Percentiles rank a stretch among this genome's conserved stretches.
Evolutionary conservation across 2,113 vertebrate species (phyloP).

Genomic region (Prochilodus magdalenae): DNA sequence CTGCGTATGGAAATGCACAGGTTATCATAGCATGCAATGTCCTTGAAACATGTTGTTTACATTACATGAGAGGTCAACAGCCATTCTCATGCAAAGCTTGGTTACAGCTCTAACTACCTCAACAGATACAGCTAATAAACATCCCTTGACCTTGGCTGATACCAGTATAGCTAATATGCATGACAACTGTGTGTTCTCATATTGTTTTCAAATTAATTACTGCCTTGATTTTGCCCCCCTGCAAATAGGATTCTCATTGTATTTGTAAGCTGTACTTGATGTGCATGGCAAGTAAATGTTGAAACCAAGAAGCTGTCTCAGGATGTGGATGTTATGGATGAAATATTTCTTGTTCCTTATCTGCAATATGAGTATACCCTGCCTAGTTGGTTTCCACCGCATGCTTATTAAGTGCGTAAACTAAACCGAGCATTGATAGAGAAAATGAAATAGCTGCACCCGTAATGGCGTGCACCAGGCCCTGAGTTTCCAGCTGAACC

Average conservation of each 20-base stretch:
- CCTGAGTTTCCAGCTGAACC: conserved; percentile 45
- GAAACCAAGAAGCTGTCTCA: no score
- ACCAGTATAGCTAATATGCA: not conserved
- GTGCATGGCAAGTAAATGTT: no score
- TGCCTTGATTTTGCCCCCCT: not conserved
- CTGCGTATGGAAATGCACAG: not conserved
- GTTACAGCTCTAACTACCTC: not conserved
- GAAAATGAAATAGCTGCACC: conserved; percentile 49
- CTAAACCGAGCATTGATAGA: conserved; percentile 38
- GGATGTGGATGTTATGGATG: not conserved
- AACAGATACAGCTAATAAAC: not conserved
- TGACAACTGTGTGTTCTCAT: not conserved
- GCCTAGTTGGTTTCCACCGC: conserved; percentile 5
- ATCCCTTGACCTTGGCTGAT: not conserved
- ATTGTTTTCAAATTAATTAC: not conserved
- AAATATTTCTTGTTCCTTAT: not conserved
- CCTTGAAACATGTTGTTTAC: not conserved
- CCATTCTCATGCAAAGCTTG: not conserved
- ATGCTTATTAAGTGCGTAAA: conserved; percentile 30
- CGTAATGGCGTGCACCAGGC: conserved; percentile 34
- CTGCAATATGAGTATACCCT: not conserved
- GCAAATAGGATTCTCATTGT: not conserved
- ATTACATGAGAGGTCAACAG: not conserved
- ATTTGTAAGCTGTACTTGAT: not conserved
- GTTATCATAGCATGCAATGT: not conserved